Conservation (phyloP, 2,113 vertebrate genomes). For the Scomber japonicus region DNA sequence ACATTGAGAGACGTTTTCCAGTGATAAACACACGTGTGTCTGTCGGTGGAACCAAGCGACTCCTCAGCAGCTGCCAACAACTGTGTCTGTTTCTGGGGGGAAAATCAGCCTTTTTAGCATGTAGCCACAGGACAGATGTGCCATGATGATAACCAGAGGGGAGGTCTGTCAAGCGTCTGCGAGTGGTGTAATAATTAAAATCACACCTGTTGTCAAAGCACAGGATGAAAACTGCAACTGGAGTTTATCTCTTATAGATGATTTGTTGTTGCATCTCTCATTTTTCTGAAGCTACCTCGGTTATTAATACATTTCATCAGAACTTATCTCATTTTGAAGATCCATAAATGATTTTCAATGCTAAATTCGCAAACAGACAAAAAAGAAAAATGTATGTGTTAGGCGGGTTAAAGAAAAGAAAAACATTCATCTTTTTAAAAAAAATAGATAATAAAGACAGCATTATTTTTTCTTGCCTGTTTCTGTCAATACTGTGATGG, state of each 20-base stretch:
- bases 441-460: no score
- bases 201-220: slow-evolving; percentile 74
- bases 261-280: background rate
- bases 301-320: background rate
- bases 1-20: slow-evolving; percentile 20
- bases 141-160: slow-evolving; percentile 74
- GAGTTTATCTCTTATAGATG: background rate
- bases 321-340: background rate
- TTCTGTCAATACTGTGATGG: no score
- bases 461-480: no score
- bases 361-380: background rate
- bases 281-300: no score
- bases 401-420: background rate
- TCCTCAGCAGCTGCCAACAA: slow-evolving; percentile 74
- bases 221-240: slow-evolving; percentile 9
- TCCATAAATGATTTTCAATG: background rate
- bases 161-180: slow-evolving; percentile 76
- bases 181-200: slow-evolving; percentile 78
- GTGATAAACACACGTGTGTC: slow-evolving; percentile 41
- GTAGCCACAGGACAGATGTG: slow-evolving; percentile 80
- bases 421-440: no score
- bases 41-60: slow-evolving; percentile 51
- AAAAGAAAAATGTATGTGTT: no score
- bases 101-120: slow-evolving; percentile 82
- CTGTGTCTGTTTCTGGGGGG: slow-evolving; percentile 67